A percentile compares a stretch with the other conserved stretches of the same genome.
These are phyloP conservation scores for Columba livia DNA, from an alignment of 2,113 vertebrate species.

Conservation along the genomic window DNA sequence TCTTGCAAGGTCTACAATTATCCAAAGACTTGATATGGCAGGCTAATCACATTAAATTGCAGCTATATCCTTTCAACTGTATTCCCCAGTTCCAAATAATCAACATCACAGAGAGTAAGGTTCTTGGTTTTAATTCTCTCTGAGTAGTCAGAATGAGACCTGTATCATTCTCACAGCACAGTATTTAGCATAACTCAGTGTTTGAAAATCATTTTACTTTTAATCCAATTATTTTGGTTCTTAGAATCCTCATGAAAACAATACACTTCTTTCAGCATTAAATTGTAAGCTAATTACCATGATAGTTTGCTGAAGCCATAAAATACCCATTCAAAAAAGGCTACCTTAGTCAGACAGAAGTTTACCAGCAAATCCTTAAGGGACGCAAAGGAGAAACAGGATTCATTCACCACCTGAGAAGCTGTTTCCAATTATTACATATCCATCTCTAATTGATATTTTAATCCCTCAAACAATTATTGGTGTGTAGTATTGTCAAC, in stretches of 20 bases:
- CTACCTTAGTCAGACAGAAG: background rate
- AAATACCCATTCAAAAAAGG: background rate
- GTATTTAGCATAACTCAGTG: background rate
- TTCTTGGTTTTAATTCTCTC: conserved; percentile 9
- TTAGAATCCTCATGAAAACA: background rate
- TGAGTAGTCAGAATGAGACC: background rate
- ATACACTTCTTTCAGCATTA: background rate
- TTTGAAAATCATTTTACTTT: background rate
- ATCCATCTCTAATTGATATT: background rate
- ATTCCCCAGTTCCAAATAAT: conserved; percentile 43
- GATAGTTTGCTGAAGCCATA: background rate
- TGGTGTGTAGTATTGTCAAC: background rate
- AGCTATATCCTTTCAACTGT: conserved; percentile 45
- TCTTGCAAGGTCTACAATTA: conserved; percentile 51
- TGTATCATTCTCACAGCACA: background rate
- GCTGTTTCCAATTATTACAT: background rate
- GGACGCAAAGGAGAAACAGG: background rate
- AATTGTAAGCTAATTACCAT: background rate
- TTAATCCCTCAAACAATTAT: background rate
- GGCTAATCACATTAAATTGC: conserved; percentile 40
- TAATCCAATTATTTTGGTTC: background rate
- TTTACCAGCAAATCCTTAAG: background rate
- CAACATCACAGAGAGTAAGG: conserved; percentile 6
- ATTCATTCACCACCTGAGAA: background rate
- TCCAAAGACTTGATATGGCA: conserved; percentile 32